A percentile compares a stretch with the other conserved stretches of the same genome.
Conservation (phyloP, 2,888 invertebrate genomes). For the Thysanoteuthis rhombus region DNA sequence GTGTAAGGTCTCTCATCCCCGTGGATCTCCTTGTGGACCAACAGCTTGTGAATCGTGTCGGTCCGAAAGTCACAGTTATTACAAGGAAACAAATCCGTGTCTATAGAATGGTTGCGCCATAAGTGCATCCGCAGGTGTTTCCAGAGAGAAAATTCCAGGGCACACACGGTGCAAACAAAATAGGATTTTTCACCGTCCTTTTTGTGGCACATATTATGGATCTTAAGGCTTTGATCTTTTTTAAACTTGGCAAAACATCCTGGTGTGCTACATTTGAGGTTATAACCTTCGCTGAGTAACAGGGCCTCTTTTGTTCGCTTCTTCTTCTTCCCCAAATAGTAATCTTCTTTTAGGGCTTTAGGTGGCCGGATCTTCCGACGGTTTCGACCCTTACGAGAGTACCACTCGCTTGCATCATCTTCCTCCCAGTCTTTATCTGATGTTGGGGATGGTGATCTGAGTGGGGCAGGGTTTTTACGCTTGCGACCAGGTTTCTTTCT, state of each 20-base stretch:
- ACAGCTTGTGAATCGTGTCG: constrained; percentile 73
- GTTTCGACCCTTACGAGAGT: constrained; percentile 43
- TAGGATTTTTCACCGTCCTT: constrained; percentile 45
- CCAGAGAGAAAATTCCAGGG: constrained; percentile 73
- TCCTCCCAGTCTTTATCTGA: constrained; percentile 38
- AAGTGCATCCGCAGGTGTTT: constrained; percentile 76
- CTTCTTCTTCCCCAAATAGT: constrained; percentile 50
- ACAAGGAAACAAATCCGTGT: constrained; percentile 83
- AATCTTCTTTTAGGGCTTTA: constrained; percentile 52
- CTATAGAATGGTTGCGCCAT: constrained; percentile 79
- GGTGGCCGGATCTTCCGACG: constrained; percentile 53
- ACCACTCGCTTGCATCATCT: constrained; percentile 17
- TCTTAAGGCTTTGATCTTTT: constrained; percentile 73
- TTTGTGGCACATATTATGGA: constrained; percentile 76
- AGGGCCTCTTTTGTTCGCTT: constrained; percentile 23
- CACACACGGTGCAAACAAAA: constrained; percentile 78
- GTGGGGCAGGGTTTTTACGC: constrained; percentile 34
- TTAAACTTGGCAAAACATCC: constrained; percentile 68
- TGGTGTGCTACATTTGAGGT: constrained; percentile 43
- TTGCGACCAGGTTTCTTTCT: constrained; percentile 50
- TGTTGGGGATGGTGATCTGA: not conserved
- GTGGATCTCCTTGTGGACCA: constrained; percentile 78
- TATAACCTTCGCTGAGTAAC: constrained; percentile 36
- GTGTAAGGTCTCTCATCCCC: constrained; percentile 60
- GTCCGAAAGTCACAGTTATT: constrained; percentile 57